phyloP scores from a whole-genome alignment of 2,113 vertebrate species.

The Phrynocephalus versicolor region DNA sequence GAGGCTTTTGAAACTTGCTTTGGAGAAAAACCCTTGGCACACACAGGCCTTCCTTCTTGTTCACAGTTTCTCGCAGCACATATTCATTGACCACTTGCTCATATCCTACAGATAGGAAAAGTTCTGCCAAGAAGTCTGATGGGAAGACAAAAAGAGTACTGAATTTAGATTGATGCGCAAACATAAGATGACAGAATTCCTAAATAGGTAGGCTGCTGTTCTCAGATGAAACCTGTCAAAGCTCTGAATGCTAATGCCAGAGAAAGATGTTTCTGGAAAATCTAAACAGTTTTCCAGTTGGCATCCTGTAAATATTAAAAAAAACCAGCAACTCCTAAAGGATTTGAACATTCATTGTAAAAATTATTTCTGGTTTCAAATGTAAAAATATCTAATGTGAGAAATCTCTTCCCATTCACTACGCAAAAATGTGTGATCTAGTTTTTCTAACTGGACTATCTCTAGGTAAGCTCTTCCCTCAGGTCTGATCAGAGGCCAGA shows the following conservation, averaged over 20 bases:
- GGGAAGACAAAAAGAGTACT: conserved; percentile 5
- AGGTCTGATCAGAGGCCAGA: too few species aligned
- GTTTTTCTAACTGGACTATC: too few species aligned
- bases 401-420: not conserved
- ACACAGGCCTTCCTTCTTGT: conserved; percentile 91
- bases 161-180: not conserved
- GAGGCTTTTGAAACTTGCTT: conserved; percentile 88
- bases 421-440: not conserved
- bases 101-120: conserved; percentile 82
- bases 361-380: not conserved
- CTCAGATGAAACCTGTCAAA: conserved; percentile 13
- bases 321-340: not conserved
- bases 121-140: conserved; percentile 84
- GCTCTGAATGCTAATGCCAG: not conserved
- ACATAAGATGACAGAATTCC: conserved; percentile 14
- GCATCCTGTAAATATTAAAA: not conserved
- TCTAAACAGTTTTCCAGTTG: not conserved
- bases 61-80: conserved; percentile 91
- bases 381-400: not conserved
- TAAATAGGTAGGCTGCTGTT: conserved; percentile 35
- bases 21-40: conserved; percentile 94
- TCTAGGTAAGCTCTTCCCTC: too few species aligned
- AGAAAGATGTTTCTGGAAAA: not conserved
- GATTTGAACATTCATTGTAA: not conserved
- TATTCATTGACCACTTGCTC: conserved; percentile 83